Conservation (phyloP, 2,113 vertebrate genomes). For the Muntiacus reevesi region DNA sequence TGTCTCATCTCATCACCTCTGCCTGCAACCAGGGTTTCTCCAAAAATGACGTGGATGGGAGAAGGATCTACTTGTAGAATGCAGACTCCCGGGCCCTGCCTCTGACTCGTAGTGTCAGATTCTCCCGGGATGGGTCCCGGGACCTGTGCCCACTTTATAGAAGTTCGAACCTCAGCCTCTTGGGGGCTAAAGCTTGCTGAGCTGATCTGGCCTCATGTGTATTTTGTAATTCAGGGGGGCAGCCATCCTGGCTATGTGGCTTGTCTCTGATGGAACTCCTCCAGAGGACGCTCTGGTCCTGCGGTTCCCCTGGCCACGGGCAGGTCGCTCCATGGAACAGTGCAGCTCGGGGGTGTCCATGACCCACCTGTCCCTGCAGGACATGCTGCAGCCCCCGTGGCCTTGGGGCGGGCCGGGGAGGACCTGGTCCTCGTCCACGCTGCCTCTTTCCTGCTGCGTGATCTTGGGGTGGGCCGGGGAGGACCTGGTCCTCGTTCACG, state of each 20-base stretch:
- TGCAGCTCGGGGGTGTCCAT: not conserved
- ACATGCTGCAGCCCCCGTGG: fast-evolving
- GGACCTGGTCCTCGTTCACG: fast-evolving
- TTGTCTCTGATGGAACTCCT: not conserved
- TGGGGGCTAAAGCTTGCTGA: not conserved
- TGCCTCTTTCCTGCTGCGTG: not conserved
- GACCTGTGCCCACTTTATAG: not conserved
- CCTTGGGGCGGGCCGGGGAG: too few species aligned
- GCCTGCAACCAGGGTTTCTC: not conserved
- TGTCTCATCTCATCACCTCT: not conserved
- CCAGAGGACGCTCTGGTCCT: not conserved
- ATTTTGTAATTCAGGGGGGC: not conserved
- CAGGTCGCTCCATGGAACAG: not conserved
- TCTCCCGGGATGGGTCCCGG: fast-evolving
- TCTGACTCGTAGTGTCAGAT: not conserved
- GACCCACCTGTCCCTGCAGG: not conserved
- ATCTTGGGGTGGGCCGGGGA: not conserved
- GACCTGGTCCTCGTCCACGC: not conserved
- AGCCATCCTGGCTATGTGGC: fast-evolving
- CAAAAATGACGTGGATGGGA: fast-evolving
- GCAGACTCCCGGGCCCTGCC: not conserved
- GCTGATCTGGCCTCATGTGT: not conserved
- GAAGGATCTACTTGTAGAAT: not conserved
- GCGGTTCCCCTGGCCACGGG: not conserved
- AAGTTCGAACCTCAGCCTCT: not conserved